Conservation (phyloP, 2,888 invertebrate species). For the Xestoiulus laeticollis region DNA sequence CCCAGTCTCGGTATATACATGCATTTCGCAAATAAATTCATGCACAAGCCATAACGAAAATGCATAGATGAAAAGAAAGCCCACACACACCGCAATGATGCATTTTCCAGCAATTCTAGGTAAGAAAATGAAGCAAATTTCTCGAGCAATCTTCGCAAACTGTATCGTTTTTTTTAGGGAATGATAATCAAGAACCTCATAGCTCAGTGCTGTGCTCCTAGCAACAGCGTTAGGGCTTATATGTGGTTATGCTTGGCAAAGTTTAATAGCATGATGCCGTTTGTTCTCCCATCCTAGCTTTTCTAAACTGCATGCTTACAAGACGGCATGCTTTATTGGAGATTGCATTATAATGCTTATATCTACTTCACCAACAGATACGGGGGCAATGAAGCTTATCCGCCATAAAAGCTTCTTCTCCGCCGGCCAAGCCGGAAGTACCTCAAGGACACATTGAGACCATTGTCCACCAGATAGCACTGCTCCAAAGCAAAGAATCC, state of each 20-base stretch:
- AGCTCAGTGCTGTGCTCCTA: not conserved
- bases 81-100: too few relatives aligned
- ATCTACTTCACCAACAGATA: not conserved
- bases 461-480: not conserved
- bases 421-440: not conserved
- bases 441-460: not conserved
- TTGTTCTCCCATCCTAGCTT: not conserved
- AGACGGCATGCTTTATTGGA: not conserved
- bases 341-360: not conserved
- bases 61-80: too few relatives aligned
- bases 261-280: not conserved
- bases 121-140: not conserved
- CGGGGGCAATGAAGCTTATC: slow-evolving; percentile 25
- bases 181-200: not conserved
- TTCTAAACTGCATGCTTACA: not conserved
- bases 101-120: not conserved
- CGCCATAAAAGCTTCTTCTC: not conserved
- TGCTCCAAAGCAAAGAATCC: not conserved
- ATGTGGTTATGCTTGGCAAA: not conserved
- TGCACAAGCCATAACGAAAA: too few relatives aligned
- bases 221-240: not conserved
- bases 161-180: not conserved
- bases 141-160: not conserved
- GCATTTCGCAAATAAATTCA: too few relatives aligned
- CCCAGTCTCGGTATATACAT: too few relatives aligned